These are phyloP conservation scores for Drosophila multiciliata DNA, from an alignment of 2,888 invertebrate genomes.

Conservation along the genomic window DNA sequence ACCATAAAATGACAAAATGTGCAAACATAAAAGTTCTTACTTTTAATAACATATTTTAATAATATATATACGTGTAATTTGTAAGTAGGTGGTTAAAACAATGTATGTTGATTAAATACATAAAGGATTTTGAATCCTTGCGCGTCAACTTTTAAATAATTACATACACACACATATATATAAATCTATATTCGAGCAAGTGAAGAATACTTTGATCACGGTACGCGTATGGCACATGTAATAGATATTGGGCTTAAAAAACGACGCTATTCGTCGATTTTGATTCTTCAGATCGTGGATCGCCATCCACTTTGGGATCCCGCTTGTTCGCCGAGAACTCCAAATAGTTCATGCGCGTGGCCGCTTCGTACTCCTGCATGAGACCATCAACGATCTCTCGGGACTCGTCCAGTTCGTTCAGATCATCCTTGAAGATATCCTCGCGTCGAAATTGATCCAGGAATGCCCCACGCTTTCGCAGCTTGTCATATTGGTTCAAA, in stretches of 20 bases:
- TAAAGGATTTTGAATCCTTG: slow-evolving; percentile 51
- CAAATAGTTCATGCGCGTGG: slow-evolving; percentile 95
- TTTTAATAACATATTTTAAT: slow-evolving; percentile 3
- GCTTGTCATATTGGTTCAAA: slow-evolving; percentile 96
- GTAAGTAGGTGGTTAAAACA: slow-evolving; percentile 13
- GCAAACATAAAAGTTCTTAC: slow-evolving; percentile 12
- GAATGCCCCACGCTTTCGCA: slow-evolving; percentile 98
- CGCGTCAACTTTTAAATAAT: slow-evolving; percentile 34
- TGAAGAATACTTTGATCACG: slow-evolving; percentile 37
- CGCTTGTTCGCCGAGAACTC: slow-evolving; percentile 74
- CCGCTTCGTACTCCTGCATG: slow-evolving; percentile 97
- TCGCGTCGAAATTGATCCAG: slow-evolving; percentile 98
- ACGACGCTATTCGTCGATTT: slow-evolving; percentile 13
- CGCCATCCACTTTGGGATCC: slow-evolving; percentile 12
- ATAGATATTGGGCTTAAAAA: not conserved
- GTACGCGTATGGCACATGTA: slow-evolving; percentile 37
- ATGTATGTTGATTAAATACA: slow-evolving; percentile 36
- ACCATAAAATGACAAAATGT: slow-evolving; percentile 18
- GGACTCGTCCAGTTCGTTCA: slow-evolving; percentile 96
- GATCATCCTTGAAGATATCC: slow-evolving; percentile 96
- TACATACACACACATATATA: slow-evolving; percentile 5
- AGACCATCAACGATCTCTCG: slow-evolving; percentile 96
- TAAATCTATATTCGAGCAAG: slow-evolving; percentile 22
- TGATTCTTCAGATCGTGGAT: slow-evolving; percentile 41
- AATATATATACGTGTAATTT: too few species aligned